Evolutionary conservation across 2,888 invertebrate genomes (phyloP), one percentile per base, ranked within the genome.

Genomic region (Acleris sparsana): DNA sequence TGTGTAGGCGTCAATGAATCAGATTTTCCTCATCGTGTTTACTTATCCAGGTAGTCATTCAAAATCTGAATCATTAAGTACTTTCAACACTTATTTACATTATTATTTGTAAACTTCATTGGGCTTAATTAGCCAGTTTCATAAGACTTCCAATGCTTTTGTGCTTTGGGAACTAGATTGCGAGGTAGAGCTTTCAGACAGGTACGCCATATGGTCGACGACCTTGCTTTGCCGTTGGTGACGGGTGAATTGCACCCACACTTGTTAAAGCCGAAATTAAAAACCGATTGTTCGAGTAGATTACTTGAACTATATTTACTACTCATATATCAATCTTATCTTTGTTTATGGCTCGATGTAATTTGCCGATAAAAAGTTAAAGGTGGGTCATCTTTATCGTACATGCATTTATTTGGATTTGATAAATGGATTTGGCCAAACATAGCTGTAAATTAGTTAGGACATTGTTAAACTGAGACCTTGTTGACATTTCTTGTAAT

Each of bases 201-300:
- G 81, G 81, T 82, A 82, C 77, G 81, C 87, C 88, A 88, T 87
- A 87, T 88, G 88, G 88, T 83, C 85, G 86, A 72, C 82, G 87
- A 83, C 88, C 88, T 88, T 87, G 87, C 77, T 76, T 79, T 76
- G 69, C 62, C 72, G 74, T 69, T 71, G 76, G 85, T 77, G 83
- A 86, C 79, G 79, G 82, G 82, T 75, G 69, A 83, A 81, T 80
- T 73, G 77, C 83, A 79, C 87, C 86, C 78, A 87, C 87, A 79
- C 75, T 69, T 68, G 68, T 73, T 77, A 73, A 76, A 79, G 49
- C 55, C 55, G 55, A 65, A 65, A 52, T 44, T 22, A 65, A 46
- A 55, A 33, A 81, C 77, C 78, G 77, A 84, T 84, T 82, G 77
- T 78, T 80, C 75, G 75, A 74, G 75, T 71, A 67, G 46, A 60